Conservation (phyloP, 2,888 invertebrate species). For the Acrocera orbiculus region DNA sequence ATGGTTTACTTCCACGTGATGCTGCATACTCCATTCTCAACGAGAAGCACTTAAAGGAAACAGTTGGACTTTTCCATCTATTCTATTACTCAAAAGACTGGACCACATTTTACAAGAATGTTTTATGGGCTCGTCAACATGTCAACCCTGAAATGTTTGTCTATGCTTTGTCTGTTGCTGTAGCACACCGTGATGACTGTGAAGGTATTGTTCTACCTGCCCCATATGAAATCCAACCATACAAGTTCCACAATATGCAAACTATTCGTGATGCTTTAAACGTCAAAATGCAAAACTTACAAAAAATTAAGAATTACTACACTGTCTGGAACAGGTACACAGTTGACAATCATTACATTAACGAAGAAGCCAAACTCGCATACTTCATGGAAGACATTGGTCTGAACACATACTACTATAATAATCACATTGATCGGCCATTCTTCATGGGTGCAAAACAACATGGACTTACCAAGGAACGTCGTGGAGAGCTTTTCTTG, state of each 20-base stretch:
- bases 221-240: slow-evolving; percentile 60
- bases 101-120: slow-evolving; percentile 38
- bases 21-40: slow-evolving; percentile 34
- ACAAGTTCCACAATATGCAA: slow-evolving; percentile 54
- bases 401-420: slow-evolving; percentile 46
- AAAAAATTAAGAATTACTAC: slow-evolving; percentile 1
- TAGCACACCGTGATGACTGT: slow-evolving; percentile 49
- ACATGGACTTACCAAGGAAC: slow-evolving; percentile 36
- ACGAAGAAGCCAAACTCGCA: slow-evolving; percentile 38
- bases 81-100: slow-evolving; percentile 43
- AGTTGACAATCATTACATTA: slow-evolving; percentile 30
- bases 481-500: slow-evolving; percentile 46
- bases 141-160: slow-evolving; percentile 59
- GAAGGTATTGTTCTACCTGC: slow-evolving; percentile 49
- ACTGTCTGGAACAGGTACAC: slow-evolving; percentile 32
- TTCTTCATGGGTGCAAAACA: slow-evolving; percentile 42
- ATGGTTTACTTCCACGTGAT: slow-evolving; percentile 33
- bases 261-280: slow-evolving; percentile 46
- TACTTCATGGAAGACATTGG: slow-evolving; percentile 60
- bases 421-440: slow-evolving; percentile 42
- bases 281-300: slow-evolving; percentile 1
- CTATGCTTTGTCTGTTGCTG: slow-evolving; percentile 47
- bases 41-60: slow-evolving; percentile 34
- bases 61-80: slow-evolving; percentile 36
- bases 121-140: slow-evolving; percentile 44